Base-by-base conservation (phyloP, 2,797 vertebrate genomes). In the Syncerus caffer region DNA sequence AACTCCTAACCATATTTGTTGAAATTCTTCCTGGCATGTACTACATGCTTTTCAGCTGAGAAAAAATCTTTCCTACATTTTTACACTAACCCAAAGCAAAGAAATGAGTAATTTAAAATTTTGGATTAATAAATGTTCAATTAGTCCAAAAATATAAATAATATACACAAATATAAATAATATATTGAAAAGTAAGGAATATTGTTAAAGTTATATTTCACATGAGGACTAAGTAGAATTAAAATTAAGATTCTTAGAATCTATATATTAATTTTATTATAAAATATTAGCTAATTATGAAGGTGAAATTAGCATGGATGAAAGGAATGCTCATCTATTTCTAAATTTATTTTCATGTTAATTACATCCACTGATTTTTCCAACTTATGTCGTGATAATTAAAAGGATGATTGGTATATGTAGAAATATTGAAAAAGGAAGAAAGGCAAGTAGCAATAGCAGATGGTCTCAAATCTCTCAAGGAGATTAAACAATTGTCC, bases 321-420 rank as follows among this genome's bases (percentile, higher is more conserved):
- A 92, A 95, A 96, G 21, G 13, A 95, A 93, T 23, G 82, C 0
- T 1, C 7, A 85, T 1, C 0, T 64, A 62, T 64, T 88, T 38
- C 9, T 79, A 96, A 85, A 64, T 84, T 78, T 93, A 94, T 85
- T 97, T 91, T 92, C 64, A 64, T 88, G 19, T 76, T 89, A 93
- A 84, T 95, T 87, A 47, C 60, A 38, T 55, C 14, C 31, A 91
- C 4, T 90, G 34, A 67, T 60, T 96, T 96, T 90, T 23, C 23
- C 29, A 6, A 25, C 14, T 90, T 58, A 51, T 89, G 4, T 86
- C 64, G 64, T 58, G 45, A n/a, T 50, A 92, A 87, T 21, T 25
- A n/a, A 93, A 47, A 42, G 29, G 57, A 92, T 58, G 53, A 86
- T 55, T 89, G 14, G 3, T 17, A 17, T 86, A 55, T 90, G 12